A percentile compares a stretch with the other conserved stretches of the same genome.
Conservation (phyloP, 2,797 vertebrate species). For the Bradypodion pumilum region DNA sequence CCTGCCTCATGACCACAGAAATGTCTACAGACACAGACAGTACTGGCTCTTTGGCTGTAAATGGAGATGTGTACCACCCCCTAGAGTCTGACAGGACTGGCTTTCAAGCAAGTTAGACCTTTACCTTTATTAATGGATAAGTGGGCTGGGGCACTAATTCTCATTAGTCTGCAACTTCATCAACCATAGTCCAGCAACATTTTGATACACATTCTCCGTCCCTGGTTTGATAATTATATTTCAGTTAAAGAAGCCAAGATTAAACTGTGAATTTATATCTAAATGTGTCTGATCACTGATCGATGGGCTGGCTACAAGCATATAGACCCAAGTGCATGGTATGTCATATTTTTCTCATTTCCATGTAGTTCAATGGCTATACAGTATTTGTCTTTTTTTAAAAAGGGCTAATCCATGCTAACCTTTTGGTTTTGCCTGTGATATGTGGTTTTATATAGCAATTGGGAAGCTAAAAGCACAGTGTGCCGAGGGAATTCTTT, state of each 20-base stretch:
- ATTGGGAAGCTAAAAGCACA: constrained; percentile 34
- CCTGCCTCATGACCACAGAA: no score
- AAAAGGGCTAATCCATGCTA: constrained; percentile 8
- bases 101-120: no score
- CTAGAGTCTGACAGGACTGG: no score
- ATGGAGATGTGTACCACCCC: no score
- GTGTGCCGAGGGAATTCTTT: neutral
- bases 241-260: neutral
- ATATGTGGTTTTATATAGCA: constrained; percentile 20
- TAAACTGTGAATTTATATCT: neutral
- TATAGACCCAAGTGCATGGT: neutral
- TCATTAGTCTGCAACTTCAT: neutral
- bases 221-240: neutral
- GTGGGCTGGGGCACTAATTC: neutral
- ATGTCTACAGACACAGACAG: no score
- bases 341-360: neutral
- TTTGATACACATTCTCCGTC: neutral
- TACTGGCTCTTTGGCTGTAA: no score
- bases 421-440: constrained; percentile 29
- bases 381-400: constrained; percentile 19
- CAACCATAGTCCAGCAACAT: neutral
- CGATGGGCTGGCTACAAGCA: neutral
- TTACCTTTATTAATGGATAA: no score
- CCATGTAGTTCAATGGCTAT: neutral
- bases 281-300: neutral